phyloP scores from a whole-genome alignment of 2,888 invertebrate species.

The Eupeodes luniger region DNA sequence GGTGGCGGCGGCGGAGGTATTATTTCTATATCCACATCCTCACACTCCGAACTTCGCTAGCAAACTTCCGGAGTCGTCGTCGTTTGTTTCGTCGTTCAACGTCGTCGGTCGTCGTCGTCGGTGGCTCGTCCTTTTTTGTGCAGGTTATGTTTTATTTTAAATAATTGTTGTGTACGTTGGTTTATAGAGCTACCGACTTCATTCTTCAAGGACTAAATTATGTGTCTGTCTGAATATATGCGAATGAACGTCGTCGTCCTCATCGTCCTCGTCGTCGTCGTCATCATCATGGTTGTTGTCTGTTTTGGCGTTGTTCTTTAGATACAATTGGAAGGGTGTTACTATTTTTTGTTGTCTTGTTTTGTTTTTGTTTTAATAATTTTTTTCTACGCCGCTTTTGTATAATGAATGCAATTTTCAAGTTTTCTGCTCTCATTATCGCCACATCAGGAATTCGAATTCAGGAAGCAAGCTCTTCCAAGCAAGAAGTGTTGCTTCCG shows the following conservation, averaged over 20 bases:
- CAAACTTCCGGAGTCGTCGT: conserved; percentile 44
- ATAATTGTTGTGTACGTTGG: conserved; percentile 74
- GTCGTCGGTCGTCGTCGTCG: neutral
- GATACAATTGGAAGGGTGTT: conserved; percentile 39
- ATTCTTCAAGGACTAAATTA: conserved; percentile 75
- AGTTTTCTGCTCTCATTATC: conserved; percentile 80
- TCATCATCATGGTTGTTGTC: conserved; percentile 42
- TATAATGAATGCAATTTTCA: conserved; percentile 83
- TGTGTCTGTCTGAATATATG: conserved; percentile 70
- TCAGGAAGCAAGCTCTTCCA: conserved; percentile 57
- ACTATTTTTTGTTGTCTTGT: conserved; percentile 25
- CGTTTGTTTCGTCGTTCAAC: neutral
- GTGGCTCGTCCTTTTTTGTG: conserved; percentile 54
- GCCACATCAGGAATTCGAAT: conserved; percentile 77
- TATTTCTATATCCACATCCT: neutral
- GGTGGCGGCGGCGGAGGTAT: conserved; percentile 6
- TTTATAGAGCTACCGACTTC: conserved; percentile 65
- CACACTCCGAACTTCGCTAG: neutral
- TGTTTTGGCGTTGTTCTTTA: conserved; percentile 37
- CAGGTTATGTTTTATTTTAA: conserved; percentile 74
- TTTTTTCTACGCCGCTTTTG: conserved; percentile 63
- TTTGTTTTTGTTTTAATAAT: conserved; percentile 2
- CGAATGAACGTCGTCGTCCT: conserved; percentile 48
- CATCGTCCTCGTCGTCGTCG: neutral
- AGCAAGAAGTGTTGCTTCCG: conserved; percentile 71